Evolutionary conservation across 2,797 vertebrate species (phyloP), one percentile per base, ranked within the genome.

Genomic region (Novumbra hubbsi): DNA sequence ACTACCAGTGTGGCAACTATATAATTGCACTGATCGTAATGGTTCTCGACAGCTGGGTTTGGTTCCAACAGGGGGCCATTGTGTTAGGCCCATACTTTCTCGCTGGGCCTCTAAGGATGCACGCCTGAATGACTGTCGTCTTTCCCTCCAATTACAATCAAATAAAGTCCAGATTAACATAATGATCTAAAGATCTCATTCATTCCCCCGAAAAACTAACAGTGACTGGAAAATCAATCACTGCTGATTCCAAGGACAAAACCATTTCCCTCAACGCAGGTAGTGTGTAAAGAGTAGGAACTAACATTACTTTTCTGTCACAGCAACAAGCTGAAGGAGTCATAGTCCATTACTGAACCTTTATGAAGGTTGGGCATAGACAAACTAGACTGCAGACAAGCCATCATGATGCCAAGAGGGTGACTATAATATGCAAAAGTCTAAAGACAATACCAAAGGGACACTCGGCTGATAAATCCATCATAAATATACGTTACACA

Each of bases 131-230:
- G 62, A 16, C 2, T 17, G 27, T 32, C 28, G 1, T 19, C 62
- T 64, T 64, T 64, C 24, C 28, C 62, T 64, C 62, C 62, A 64
- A 64, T 64, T 64, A 64, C 62, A 64, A 64, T 64, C 62, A 64
- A 64, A 17, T 32, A 64, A 5, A 17, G 62, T 32, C 28, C 24
- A 1, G 27, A 32, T 64, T 19, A 64, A 64, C 28, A 32, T 30
- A 64, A 64, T 28, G 27, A 7, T 30, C 28, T 6, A 1, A 64
- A 5, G 27, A 17, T 28, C 62, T 64, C 16, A 64, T 64, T 64
- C 15, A 15, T 16, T 64, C 60, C 60, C 14, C 62, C 0, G 12
- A 30, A 28, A 64, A 64, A 30, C 14, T 0, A 57, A 57, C 7
- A 21, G 19, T 8, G 62, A 28, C 4, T 2, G 16, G 15, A 64